Evolutionary conservation across 2,113 vertebrate species (phyloP).

Genomic region (Ptychochromis oligacanthus): DNA sequence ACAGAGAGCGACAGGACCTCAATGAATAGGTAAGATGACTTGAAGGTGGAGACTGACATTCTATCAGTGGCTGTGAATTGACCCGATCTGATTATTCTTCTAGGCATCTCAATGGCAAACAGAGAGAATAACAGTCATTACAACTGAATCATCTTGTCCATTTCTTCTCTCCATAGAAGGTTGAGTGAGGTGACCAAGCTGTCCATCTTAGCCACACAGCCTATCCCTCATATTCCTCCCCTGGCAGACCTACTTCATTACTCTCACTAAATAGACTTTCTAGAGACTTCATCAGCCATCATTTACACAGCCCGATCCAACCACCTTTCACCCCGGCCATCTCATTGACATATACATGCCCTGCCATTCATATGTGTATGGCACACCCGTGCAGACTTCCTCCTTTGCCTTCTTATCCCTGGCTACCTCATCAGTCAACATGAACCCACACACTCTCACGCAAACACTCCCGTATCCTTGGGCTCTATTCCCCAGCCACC

Average conservation of each 20-base stretch:
- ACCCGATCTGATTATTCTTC: slow-evolving; percentile 36
- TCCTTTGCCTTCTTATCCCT: slow-evolving; percentile 39
- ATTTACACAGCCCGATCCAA: slow-evolving; percentile 58
- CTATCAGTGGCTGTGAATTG: slow-evolving; percentile 28
- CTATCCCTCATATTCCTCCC: slow-evolving; percentile 64
- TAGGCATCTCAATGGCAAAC: slow-evolving; percentile 31
- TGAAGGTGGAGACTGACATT: slow-evolving; percentile 7
- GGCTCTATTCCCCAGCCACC: slow-evolving; percentile 59
- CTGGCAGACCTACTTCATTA: slow-evolving; percentile 73
- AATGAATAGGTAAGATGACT: not conserved
- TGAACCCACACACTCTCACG: slow-evolving; percentile 16
- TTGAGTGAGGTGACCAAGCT: slow-evolving; percentile 64
- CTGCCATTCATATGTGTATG: slow-evolving; percentile 28
- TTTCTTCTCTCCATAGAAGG: slow-evolving; percentile 50
- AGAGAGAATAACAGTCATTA: slow-evolving; percentile 42
- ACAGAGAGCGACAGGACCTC: slow-evolving; percentile 24
- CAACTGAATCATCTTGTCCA: slow-evolving; percentile 48
- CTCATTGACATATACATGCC: slow-evolving; percentile 47
- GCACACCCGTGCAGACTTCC: slow-evolving; percentile 19
- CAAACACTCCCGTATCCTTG: slow-evolving; percentile 38
- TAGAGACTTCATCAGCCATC: slow-evolving; percentile 69
- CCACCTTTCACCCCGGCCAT: slow-evolving; percentile 62
- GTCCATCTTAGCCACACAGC: slow-evolving; percentile 55
- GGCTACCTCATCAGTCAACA: slow-evolving; percentile 46
- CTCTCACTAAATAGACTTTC: slow-evolving; percentile 75